Conservation (phyloP, 2,888 invertebrate genomes). For the Pomacea canaliculata region DNA sequence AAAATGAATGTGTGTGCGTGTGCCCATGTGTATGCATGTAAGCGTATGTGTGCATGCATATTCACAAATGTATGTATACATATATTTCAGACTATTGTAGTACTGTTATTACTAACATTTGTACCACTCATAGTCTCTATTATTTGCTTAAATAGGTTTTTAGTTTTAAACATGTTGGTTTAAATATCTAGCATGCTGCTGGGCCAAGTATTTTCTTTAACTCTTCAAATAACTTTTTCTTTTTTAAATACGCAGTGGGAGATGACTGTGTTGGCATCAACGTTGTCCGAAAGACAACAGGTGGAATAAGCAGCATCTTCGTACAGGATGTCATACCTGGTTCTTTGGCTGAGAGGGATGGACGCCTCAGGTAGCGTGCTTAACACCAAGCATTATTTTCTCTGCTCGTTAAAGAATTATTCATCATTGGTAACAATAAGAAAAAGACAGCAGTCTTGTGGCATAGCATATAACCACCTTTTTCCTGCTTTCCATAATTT, state of each 20-base stretch:
- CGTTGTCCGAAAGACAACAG: constrained; percentile 55
- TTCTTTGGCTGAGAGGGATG: constrained; percentile 56
- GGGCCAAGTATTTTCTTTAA: too few relatives aligned
- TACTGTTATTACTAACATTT: too few relatives aligned
- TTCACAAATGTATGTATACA: constrained; percentile 4
- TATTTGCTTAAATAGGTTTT: too few relatives aligned
- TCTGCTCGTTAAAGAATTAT: not conserved
- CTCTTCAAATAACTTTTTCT: too few relatives aligned
- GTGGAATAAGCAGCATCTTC: constrained; percentile 56
- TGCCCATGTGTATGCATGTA: constrained; percentile 7
- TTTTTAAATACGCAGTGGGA: constrained; percentile 33
- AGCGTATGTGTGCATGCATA: not conserved
- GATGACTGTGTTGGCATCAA: constrained; percentile 57
- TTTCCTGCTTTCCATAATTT: too few relatives aligned
- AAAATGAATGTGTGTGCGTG: constrained; percentile 1
- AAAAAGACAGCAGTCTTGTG: too few relatives aligned
- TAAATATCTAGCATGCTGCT: too few relatives aligned
- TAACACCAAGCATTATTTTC: not conserved
- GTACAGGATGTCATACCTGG: constrained; percentile 58
- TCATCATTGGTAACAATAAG: too few relatives aligned
- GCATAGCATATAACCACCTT: too few relatives aligned
- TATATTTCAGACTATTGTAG: not conserved
- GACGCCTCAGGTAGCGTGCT: constrained; percentile 56
- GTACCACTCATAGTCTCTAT: too few relatives aligned
- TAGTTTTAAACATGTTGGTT: too few relatives aligned